Base-by-base conservation (phyloP, 2,797 vertebrate species). In the Notoglanidium macrostoma region DNA sequence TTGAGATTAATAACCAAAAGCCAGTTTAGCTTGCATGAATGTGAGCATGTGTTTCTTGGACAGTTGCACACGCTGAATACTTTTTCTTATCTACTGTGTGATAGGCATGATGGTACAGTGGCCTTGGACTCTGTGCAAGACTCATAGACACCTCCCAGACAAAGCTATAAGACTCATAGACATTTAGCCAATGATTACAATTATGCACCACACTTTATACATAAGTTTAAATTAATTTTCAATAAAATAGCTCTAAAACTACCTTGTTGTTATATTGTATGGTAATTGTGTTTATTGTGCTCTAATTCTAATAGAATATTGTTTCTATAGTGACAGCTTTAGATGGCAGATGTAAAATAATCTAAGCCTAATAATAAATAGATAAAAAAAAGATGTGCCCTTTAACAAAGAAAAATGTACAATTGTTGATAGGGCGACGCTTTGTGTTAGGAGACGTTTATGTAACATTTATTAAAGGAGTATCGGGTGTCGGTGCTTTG, bases 31-130 rank as follows among this genome's bases (percentile, higher is more conserved):
- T 14, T 59, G 51, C 72, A 68, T 74, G 67, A 40, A 19, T 85
- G 70, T 68, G 40, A 63, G 23, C 78, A 26, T 44, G n/a, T 63
- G 32, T 85, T 61, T 76, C 32, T 57, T 57, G 35, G 17, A 49
- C 54, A 61, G 76, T 59, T 44, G 11, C 40, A 44, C 17, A 54
- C 10, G 54, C 70, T 57, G 46, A 68, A 19, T 40, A 21, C 35
- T 14, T 74, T 49, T 59, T 49, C 61, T 78, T 78, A 84, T 87
- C 86, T 59, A 44, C 19, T 81, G n/a, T 40, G 23, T 49, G 54
- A 87, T 81, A 55, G 74, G 46, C 73, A 17, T 17, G 11, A 26
- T 55, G 49, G 68, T 29, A 84, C 40, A 84, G 26, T 84, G 76
- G 46, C 54, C 72, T 81, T 86, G 54, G 40, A 74, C 49, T 74